Conservation (phyloP, 2,797 vertebrate species). For the Microchirus variegatus region DNA sequence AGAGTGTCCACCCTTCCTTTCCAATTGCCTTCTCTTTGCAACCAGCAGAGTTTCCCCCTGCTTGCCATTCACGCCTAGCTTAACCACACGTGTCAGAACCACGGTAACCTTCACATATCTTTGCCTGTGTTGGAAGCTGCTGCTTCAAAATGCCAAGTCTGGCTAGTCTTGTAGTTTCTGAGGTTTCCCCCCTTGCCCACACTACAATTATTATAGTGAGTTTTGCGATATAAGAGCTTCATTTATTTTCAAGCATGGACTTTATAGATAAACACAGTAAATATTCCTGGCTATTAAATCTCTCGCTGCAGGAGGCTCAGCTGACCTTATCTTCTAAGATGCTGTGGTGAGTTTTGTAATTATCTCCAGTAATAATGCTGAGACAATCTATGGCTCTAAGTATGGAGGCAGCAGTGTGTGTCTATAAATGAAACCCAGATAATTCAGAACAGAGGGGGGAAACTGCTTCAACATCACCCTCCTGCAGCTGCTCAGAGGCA, state of each 20-base stretch:
- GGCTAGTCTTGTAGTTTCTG: too few species aligned
- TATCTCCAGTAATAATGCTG: constrained; percentile 40
- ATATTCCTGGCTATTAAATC: constrained; percentile 4
- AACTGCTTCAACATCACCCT: background rate
- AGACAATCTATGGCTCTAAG: constrained; percentile 14
- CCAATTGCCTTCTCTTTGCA: too few species aligned
- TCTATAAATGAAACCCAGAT: constrained; percentile 20
- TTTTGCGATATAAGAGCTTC: background rate
- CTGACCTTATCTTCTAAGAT: constrained; percentile 44
- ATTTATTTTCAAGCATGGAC: constrained; percentile 12
- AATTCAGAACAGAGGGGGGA: constrained; percentile 7
- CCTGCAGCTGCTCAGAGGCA: background rate
- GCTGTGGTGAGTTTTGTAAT: constrained; percentile 39
- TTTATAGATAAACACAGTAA: constrained; percentile 29
- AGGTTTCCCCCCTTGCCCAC: too few species aligned
- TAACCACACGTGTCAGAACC: too few species aligned
- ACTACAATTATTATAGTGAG: constrained; percentile 2
- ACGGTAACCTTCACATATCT: too few species aligned
- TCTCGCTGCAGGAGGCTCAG: constrained; percentile 13
- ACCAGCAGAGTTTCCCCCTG: too few species aligned
- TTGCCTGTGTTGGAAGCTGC: too few species aligned
- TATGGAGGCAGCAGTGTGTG: constrained; percentile 6
- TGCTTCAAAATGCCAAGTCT: too few species aligned
- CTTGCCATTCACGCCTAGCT: too few species aligned
- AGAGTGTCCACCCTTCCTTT: too few species aligned